These are phyloP conservation scores for Eumeta japonica DNA, from an alignment of 1,140 invertebrate species.

Conservation along the genomic window DNA sequence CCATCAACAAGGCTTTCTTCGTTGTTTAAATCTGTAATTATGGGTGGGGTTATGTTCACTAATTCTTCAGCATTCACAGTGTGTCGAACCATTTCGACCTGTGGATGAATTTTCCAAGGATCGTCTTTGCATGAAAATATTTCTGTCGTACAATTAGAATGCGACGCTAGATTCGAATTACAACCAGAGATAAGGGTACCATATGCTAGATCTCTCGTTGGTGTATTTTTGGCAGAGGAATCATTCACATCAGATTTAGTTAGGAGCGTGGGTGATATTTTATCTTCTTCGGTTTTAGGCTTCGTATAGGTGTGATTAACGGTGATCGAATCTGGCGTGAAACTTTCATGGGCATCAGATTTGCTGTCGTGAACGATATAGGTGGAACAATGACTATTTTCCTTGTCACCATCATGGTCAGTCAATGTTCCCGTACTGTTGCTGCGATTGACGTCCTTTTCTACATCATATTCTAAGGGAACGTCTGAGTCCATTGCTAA, in stretches of 20 bases:
- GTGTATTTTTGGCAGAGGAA: slow-evolving; percentile 31
- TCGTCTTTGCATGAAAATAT: slow-evolving; percentile 29
- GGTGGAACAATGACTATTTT: slow-evolving; percentile 40
- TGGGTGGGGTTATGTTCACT: slow-evolving; percentile 24
- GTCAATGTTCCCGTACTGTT: slow-evolving; percentile 43
- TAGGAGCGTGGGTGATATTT: slow-evolving; percentile 21
- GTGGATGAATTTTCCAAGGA: slow-evolving; percentile 31
- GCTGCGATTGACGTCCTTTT: slow-evolving; percentile 27
- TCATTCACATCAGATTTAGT: slow-evolving; percentile 40
- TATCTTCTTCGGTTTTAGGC: slow-evolving; percentile 27
- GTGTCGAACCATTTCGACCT: slow-evolving; percentile 37
- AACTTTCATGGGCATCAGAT: slow-evolving; percentile 39
- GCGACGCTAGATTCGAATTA: slow-evolving; percentile 32
- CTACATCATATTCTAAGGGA: slow-evolving; percentile 23
- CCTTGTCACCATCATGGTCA: slow-evolving; percentile 40
- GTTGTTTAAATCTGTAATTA: slow-evolving; percentile 14
- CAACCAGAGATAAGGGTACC: slow-evolving; percentile 27
- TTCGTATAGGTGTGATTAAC: slow-evolving; percentile 41
- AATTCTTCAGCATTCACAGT: slow-evolving; percentile 23
- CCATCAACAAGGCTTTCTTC: slow-evolving; percentile 15
- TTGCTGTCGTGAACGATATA: slow-evolving; percentile 48
- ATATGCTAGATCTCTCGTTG: slow-evolving; percentile 47
- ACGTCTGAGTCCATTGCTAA: slow-evolving; percentile 40
- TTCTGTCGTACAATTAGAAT: slow-evolving; percentile 46
- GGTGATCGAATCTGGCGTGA: slow-evolving; percentile 44